Percentiles rank a stretch among this genome's conserved stretches.
phyloP scores from a whole-genome alignment of 64 coral and sea anemone species.

The Dendronephthya gigantea region DNA sequence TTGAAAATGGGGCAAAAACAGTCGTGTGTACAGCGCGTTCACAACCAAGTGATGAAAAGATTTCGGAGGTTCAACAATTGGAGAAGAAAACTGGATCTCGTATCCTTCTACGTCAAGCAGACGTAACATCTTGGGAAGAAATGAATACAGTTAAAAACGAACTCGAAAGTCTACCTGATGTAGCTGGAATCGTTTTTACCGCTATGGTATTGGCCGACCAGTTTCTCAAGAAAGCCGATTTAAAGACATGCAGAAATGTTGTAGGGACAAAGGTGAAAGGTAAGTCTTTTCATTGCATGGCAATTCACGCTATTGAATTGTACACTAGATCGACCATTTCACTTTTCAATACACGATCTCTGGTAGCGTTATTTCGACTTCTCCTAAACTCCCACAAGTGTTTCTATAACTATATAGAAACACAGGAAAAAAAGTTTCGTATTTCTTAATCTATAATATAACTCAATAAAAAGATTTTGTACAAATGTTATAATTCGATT shows the following conservation, averaged over 20 bases:
- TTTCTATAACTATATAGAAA: too few species aligned
- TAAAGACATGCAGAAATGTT: slow-evolving; percentile 24
- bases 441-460: too few species aligned
- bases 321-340: too few species aligned
- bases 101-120: slow-evolving; percentile 30
- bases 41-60: slow-evolving; percentile 32
- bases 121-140: not conserved
- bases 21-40: slow-evolving; percentile 42
- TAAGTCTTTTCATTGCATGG: not conserved
- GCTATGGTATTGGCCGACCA: slow-evolving; percentile 61
- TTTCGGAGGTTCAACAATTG: slow-evolving; percentile 34
- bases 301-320: too few species aligned
- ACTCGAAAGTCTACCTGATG: slow-evolving; percentile 46
- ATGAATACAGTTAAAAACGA: slow-evolving; percentile 12
- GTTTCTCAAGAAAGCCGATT: slow-evolving; percentile 31
- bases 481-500: too few species aligned
- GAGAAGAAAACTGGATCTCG: slow-evolving; percentile 39
- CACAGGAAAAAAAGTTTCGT: too few species aligned
- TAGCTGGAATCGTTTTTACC: slow-evolving; percentile 56
- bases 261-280: slow-evolving; percentile 63
- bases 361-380: too few species aligned
- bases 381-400: too few species aligned
- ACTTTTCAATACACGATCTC: too few species aligned
- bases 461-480: too few species aligned
- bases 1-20: slow-evolving; percentile 44